Evolutionary conservation across 2,113 vertebrate species (phyloP).

Genomic region (human): DNA sequence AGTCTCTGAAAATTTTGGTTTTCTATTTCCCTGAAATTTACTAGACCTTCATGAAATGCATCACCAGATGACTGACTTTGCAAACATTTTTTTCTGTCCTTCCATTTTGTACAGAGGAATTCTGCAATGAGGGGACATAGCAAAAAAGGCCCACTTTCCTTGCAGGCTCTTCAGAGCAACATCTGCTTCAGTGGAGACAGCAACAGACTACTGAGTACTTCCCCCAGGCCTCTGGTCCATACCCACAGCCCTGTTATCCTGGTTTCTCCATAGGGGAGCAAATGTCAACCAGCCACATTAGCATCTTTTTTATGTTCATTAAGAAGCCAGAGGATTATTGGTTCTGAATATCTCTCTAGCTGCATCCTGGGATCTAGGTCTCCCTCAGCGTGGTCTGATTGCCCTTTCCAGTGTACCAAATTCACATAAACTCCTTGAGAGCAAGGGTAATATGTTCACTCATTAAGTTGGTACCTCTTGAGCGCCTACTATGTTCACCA

Average conservation of each 20-base stretch:
- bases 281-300: neutral
- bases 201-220: neutral
- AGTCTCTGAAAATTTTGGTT: neutral
- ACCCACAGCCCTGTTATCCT: neutral
- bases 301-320: neutral
- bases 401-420: neutral
- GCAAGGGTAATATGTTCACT: neutral
- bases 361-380: neutral
- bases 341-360: neutral
- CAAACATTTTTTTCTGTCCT: neutral
- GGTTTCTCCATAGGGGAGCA: neutral
- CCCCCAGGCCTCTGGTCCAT: neutral
- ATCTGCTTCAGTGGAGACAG: neutral
- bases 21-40: neutral
- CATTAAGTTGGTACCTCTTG: neutral
- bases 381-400: neutral
- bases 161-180: neutral
- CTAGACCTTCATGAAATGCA: neutral
- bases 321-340: neutral
- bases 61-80: neutral
- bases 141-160: neutral
- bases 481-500: neutral
- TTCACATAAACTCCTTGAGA: neutral
- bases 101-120: slow-evolving; percentile 6
- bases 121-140: neutral